These are phyloP conservation scores for Catamblyrhynchus diadema DNA, from an alignment of 2,797 vertebrate species.

Conservation along the genomic window DNA sequence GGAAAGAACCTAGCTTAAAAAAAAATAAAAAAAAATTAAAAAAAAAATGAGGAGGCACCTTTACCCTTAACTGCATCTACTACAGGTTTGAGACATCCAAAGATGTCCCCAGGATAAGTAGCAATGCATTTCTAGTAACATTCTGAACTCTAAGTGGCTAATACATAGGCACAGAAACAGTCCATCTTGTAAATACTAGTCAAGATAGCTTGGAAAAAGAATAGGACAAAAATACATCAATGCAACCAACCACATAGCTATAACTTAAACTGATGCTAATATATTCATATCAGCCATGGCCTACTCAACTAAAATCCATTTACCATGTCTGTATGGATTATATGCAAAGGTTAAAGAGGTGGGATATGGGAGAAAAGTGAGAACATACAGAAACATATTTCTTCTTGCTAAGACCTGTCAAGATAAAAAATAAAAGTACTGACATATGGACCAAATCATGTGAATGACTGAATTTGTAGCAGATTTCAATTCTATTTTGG, in stretches of 20 bases:
- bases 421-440: not conserved
- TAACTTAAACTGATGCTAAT: not conserved
- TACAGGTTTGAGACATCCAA: not conserved
- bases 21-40: not conserved
- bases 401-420: not conserved
- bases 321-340: not conserved
- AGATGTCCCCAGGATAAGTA: not conserved
- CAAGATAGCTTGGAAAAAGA: not conserved
- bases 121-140: not conserved
- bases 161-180: not conserved
- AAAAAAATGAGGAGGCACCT: not conserved
- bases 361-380: not conserved
- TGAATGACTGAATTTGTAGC: not conserved
- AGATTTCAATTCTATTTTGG: not conserved
- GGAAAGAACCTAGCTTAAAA: not conserved
- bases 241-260: not conserved
- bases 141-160: not conserved
- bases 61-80: not conserved
- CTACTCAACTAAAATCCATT: not conserved
- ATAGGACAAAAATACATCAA: not conserved
- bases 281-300: not conserved
- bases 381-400: not conserved
- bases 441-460: not conserved
- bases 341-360: not conserved
- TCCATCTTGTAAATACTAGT: not conserved